These are phyloP conservation scores for Ceratosolen fusciceps DNA, from an alignment of 1,140 invertebrate genomes.

Conservation along the genomic window DNA sequence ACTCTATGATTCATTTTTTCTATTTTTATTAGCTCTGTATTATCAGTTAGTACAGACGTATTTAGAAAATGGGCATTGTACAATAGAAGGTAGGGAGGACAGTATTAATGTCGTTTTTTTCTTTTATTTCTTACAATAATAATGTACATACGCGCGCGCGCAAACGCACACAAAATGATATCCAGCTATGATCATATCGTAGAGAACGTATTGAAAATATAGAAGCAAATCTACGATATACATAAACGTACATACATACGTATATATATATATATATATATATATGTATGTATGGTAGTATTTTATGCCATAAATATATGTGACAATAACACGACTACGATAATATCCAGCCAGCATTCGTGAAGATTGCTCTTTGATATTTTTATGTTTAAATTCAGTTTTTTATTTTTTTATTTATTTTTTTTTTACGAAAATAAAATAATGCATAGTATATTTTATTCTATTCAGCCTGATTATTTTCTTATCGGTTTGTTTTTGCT, in stretches of 20 bases:
- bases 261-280: no score
- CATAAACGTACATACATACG: no score
- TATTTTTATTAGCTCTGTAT: background rate
- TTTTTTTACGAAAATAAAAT: background rate
- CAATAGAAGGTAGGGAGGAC: background rate
- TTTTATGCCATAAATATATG: no score
- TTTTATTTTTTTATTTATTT: background rate
- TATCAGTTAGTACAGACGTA: background rate
- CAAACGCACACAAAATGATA: no score
- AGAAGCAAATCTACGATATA: no score
- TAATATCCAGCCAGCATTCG: no score
- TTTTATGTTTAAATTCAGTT: no score
- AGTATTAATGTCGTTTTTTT: background rate
- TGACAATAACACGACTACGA: no score
- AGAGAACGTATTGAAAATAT: no score
- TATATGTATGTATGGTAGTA: no score
- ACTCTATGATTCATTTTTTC: constrained; percentile 21
- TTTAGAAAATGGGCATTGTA: constrained; percentile 26
- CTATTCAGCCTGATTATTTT: constrained; percentile 17
- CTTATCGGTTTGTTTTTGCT: background rate
- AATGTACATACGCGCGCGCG: background rate
- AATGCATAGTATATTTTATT: background rate
- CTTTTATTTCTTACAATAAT: constrained; percentile 26
- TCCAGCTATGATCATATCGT: background rate
- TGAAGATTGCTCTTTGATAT: no score